Evolutionary conservation across 2,113 vertebrate genomes (phyloP).

Genomic region (Chloebia gouldiae): DNA sequence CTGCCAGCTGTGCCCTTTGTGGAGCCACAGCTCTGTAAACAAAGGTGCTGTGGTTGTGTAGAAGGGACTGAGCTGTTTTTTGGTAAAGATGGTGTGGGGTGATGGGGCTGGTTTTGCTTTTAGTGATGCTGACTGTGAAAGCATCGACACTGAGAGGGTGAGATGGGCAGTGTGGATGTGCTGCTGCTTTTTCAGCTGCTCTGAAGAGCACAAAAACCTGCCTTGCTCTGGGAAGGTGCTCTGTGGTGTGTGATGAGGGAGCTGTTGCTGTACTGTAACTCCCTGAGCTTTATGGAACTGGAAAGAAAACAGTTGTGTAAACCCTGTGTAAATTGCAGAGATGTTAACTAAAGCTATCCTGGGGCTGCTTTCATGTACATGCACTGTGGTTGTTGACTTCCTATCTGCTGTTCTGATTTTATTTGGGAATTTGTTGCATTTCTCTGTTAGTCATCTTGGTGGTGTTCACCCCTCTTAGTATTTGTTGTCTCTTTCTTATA

Average conservation of each 20-base stretch:
- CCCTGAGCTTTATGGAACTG: neutral
- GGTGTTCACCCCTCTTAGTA: neutral
- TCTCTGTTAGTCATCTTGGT: neutral
- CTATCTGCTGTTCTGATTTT: neutral
- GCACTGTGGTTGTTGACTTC: neutral
- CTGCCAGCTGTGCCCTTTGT: fast-evolving
- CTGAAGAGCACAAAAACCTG: fast-evolving
- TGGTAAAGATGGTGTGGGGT: neutral
- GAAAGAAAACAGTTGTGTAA: neutral
- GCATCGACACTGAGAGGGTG: fast-evolving
- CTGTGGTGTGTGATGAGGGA: neutral
- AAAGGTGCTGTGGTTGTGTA: fast-evolving
- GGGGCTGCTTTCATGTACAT: neutral
- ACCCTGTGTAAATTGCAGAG: neutral
- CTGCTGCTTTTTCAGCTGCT: neutral
- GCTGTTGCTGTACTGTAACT: neutral
- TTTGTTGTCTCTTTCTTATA: fast-evolving
- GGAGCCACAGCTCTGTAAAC: fast-evolving
- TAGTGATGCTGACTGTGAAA: fast-evolving
- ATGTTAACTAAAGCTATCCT: neutral
- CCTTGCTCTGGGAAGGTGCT: neutral
- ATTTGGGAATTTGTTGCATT: neutral
- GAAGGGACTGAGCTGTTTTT: fast-evolving
- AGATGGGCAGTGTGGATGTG: fast-evolving
- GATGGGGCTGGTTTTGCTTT: neutral